phyloP scores from a whole-genome alignment of 2,113 vertebrate species.

The Silurus glanis region DNA sequence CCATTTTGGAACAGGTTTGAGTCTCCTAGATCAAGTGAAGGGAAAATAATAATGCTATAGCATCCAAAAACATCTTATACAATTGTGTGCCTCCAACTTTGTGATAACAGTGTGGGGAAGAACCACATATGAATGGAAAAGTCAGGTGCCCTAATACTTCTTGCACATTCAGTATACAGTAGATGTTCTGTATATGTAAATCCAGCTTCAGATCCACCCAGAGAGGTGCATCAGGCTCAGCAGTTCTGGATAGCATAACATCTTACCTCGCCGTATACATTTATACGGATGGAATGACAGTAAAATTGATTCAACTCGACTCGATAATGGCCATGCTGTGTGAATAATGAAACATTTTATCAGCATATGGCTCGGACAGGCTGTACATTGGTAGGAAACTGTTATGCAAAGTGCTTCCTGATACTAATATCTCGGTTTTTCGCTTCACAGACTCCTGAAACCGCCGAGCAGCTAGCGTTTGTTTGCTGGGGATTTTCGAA shows the following conservation, averaged over 20 bases:
- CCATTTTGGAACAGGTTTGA: too few species aligned
- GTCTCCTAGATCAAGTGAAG: too few species aligned
- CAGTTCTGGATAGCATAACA: background rate
- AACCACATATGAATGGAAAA: too few species aligned
- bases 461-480: background rate
- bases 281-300: background rate
- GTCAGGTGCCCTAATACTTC: too few species aligned
- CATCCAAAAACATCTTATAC: too few species aligned
- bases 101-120: too few species aligned
- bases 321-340: background rate
- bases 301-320: background rate
- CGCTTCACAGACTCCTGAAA: constrained; percentile 23
- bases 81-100: too few species aligned
- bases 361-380: constrained; percentile 17
- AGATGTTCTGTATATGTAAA: background rate
- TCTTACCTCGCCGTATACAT: background rate
- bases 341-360: constrained; percentile 10
- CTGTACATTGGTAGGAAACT: constrained; percentile 3
- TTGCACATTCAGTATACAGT: background rate
- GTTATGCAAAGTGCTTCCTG: constrained; percentile 34
- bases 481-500: constrained; percentile 19
- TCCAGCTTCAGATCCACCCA: background rate
- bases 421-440: constrained; percentile 17
- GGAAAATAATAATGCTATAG: too few species aligned
- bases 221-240: background rate